phyloP scores from a whole-genome alignment of 2,113 vertebrate species.

The Pyxicephalus adspersus region DNA sequence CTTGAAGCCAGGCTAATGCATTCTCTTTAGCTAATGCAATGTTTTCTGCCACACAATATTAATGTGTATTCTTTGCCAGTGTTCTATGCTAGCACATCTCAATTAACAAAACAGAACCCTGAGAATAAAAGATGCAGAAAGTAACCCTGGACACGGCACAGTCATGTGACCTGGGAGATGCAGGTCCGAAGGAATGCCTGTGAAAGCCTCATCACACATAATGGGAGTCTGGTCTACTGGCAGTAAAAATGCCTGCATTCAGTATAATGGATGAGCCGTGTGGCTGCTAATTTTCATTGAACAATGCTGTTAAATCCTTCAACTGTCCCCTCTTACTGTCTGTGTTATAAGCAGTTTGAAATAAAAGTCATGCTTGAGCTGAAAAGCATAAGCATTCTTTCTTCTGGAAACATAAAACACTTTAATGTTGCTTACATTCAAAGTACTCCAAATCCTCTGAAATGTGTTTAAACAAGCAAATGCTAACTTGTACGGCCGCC shows the following conservation, averaged over 20 bases:
- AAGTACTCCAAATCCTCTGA: slow-evolving; percentile 2
- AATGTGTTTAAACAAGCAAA: slow-evolving; percentile 33
- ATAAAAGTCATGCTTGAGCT: slow-evolving; percentile 20
- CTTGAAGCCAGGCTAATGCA: not conserved
- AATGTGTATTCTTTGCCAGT: slow-evolving; percentile 58
- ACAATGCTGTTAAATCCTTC: slow-evolving; percentile 47
- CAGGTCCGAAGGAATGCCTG: slow-evolving; percentile 51
- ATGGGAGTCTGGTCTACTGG: slow-evolving; percentile 47
- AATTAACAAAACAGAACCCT: slow-evolving; percentile 43
- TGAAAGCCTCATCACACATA: slow-evolving; percentile 47
- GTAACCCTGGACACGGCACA: slow-evolving; percentile 58
- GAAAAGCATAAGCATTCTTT: slow-evolving; percentile 37
- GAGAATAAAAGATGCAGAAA: slow-evolving; percentile 55
- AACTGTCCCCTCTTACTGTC: not conserved
- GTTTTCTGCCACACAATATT: slow-evolving; percentile 55
- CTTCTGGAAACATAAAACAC: slow-evolving; percentile 21
- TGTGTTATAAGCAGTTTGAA: slow-evolving; percentile 18
- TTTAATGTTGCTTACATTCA: slow-evolving; percentile 15
- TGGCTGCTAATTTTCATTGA: slow-evolving; percentile 45
- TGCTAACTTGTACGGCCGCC: not conserved
- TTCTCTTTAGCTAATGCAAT: slow-evolving; percentile 39
- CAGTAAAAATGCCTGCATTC: slow-evolving; percentile 52
- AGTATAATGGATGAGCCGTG: slow-evolving; percentile 45
- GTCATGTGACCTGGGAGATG: slow-evolving; percentile 52
- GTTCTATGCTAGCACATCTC: slow-evolving; percentile 50